These are phyloP conservation scores for Beris chalybata DNA, from an alignment of 2,888 invertebrate species.

Conservation along the genomic window DNA sequence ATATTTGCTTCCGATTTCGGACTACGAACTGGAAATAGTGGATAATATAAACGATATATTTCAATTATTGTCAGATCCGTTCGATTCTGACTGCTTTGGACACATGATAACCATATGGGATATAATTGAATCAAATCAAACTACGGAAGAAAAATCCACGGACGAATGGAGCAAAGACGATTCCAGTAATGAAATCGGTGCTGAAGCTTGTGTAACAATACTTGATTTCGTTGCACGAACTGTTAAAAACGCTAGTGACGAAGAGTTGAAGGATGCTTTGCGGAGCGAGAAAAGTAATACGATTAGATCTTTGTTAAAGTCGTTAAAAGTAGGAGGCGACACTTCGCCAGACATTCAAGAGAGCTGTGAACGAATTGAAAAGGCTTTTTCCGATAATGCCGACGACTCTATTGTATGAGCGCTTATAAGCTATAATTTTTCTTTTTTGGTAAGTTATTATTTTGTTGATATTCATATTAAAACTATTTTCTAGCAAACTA, in stretches of 20 bases:
- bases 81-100: conserved; percentile 48
- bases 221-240: conserved; percentile 45
- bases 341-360: conserved; percentile 43
- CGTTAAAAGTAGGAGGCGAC: conserved; percentile 40
- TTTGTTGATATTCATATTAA: too few relatives aligned
- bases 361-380: conserved; percentile 43
- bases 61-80: conserved; percentile 51
- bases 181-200: conserved; percentile 43
- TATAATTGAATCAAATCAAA: conserved; percentile 42
- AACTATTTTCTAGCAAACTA: too few relatives aligned
- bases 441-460: too few relatives aligned
- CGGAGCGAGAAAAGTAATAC: conserved; percentile 40
- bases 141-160: conserved; percentile 38
- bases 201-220: conserved; percentile 46
- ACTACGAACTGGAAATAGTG: conserved; percentile 50
- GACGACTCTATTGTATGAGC: not conserved
- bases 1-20: conserved; percentile 49
- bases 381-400: conserved; percentile 33
- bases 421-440: too few relatives aligned
- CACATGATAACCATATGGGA: conserved; percentile 50
- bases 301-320: conserved; percentile 41
- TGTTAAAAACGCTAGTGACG: conserved; percentile 43
- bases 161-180: conserved; percentile 37
- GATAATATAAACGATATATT: conserved; percentile 49
- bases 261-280: conserved; percentile 40